Conservation (phyloP, 1,140 invertebrate genomes). For the Papilio polyxenes region DNA sequence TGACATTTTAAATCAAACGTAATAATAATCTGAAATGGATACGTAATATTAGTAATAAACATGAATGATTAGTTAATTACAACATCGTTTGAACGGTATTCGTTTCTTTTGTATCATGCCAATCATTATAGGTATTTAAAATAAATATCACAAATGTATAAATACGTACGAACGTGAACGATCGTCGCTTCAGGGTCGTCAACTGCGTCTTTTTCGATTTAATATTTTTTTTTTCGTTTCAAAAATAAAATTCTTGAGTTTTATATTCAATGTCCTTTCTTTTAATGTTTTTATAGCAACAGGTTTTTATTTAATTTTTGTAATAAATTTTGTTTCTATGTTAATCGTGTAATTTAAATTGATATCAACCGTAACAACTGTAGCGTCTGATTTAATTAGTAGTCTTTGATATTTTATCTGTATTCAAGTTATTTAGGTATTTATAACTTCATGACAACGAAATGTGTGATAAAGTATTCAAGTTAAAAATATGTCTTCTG, state of each 20-base stretch:
- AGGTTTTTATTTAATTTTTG: too few species aligned
- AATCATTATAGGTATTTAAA: constrained; percentile 55
- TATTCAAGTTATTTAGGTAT: too few species aligned
- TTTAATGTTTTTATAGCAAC: too few species aligned
- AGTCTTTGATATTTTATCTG: too few species aligned
- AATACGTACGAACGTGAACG: constrained; percentile 51
- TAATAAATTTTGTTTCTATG: too few species aligned
- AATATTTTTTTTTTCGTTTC: constrained; percentile 6
- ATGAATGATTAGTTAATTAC: constrained; percentile 46
- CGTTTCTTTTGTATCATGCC: constrained; percentile 53
- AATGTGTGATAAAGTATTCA: too few species aligned
- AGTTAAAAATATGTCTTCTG: too few species aligned
- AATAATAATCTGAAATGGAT: neutral
- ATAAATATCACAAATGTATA: constrained; percentile 40
- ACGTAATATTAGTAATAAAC: constrained; percentile 38
- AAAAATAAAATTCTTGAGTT: too few species aligned
- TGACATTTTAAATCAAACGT: neutral
- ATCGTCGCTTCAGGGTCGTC: constrained; percentile 42
- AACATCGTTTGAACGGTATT: constrained; percentile 41
- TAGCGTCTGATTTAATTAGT: too few species aligned
- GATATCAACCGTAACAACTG: too few species aligned
- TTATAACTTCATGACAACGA: too few species aligned
- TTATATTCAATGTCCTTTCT: neutral
- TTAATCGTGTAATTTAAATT: too few species aligned
- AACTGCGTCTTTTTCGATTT: constrained; percentile 15